Evolutionary conservation across 1,140 invertebrate genomes (phyloP).

Genomic region (Neodiprion lecontei): DNA sequence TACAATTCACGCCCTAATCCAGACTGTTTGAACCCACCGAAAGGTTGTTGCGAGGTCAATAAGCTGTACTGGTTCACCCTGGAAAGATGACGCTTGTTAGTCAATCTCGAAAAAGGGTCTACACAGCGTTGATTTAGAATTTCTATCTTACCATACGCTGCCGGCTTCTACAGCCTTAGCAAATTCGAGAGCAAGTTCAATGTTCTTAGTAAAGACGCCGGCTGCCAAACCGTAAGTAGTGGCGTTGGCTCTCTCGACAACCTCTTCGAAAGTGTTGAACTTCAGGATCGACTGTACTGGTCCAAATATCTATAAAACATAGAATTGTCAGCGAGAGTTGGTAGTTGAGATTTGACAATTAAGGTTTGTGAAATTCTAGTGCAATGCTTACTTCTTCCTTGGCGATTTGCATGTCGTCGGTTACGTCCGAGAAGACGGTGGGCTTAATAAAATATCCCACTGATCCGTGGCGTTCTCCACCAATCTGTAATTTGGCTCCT

Average conservation of each 20-base stretch:
- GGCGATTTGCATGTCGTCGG: conserved; percentile 82
- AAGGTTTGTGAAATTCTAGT: neutral
- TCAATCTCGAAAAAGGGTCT: conserved; percentile 4
- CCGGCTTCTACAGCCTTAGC: conserved; percentile 76
- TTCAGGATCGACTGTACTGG: conserved; percentile 74
- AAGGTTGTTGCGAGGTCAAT: conserved; percentile 73
- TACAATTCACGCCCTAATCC: conserved; percentile 79
- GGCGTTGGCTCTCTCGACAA: conserved; percentile 85
- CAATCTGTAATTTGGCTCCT: conserved; percentile 75
- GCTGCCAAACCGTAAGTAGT: conserved; percentile 88
- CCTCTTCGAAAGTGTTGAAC: conserved; percentile 87
- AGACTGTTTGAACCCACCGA: conserved; percentile 84
- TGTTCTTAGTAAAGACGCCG: conserved; percentile 84
- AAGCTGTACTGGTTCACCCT: conserved; percentile 81
- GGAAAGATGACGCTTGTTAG: conserved; percentile 37
- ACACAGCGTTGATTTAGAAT: conserved; percentile 8
- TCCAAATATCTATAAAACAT: conserved; percentile 70
- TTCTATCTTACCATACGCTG: conserved; percentile 67
- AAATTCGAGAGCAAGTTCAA: conserved; percentile 79
- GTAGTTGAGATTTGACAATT: neutral
- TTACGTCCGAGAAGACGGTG: conserved; percentile 82
- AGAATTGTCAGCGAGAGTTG: neutral
- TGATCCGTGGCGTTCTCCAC: conserved; percentile 69
- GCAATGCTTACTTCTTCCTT: conserved; percentile 70
- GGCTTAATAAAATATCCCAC: conserved; percentile 81